Conservation (phyloP, 2,888 invertebrate species). For the Cosmorhoe ocellata region DNA sequence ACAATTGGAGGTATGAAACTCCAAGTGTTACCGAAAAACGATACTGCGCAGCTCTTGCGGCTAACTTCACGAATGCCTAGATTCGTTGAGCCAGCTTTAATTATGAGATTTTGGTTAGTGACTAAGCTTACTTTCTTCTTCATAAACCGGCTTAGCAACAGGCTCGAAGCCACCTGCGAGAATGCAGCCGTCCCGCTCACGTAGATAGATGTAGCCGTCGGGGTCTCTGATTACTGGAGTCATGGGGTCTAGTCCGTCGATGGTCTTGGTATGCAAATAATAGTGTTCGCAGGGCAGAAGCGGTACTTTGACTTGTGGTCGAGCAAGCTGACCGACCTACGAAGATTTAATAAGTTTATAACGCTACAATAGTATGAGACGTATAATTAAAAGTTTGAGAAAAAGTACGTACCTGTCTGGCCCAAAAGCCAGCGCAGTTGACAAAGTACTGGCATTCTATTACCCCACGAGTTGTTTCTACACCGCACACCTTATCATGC, state of each 20-base stretch:
- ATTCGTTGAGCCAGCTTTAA: too few relatives aligned
- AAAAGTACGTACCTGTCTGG: slow-evolving; percentile 82
- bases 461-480: slow-evolving; percentile 89
- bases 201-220: slow-evolving; percentile 93
- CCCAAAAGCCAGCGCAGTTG: slow-evolving; percentile 98
- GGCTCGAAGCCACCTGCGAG: slow-evolving; percentile 96
- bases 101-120: too few relatives aligned
- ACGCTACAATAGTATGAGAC: too few relatives aligned
- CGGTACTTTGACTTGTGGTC: slow-evolving; percentile 94
- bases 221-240: slow-evolving; percentile 95
- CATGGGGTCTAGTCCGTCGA: slow-evolving; percentile 88
- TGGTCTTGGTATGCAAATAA: slow-evolving; percentile 93
- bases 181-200: slow-evolving; percentile 92
- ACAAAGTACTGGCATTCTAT: slow-evolving; percentile 95
- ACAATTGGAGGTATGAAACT: too few relatives aligned
- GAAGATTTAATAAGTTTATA: neutral
- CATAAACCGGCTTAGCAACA: slow-evolving; percentile 94
- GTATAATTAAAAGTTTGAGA: neutral
- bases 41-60: too few relatives aligned
- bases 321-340: slow-evolving; percentile 90
- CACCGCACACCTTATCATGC: slow-evolving; percentile 86
- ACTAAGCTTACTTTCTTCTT: slow-evolving; percentile 83
- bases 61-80: too few relatives aligned
- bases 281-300: slow-evolving; percentile 96
- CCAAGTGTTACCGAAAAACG: too few relatives aligned